Evolutionary conservation across 1,140 invertebrate genomes (phyloP), one percentile per base, ranked within the genome.

Genomic region (Oreohelix idahoensis): DNA sequence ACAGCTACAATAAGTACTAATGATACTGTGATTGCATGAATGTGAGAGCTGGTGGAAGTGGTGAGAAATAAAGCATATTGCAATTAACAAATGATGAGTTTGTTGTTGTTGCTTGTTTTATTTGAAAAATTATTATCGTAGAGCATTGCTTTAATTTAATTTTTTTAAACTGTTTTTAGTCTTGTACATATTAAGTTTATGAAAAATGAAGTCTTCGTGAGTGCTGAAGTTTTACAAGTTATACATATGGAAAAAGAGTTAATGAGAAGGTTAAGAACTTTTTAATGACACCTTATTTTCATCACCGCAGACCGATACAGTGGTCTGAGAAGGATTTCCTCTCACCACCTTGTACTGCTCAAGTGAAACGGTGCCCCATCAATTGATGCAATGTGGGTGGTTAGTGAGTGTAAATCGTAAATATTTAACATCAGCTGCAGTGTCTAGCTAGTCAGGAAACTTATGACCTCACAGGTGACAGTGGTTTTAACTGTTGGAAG

Each of bases 301-400:
- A 79, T 79, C 63, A 79, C 32, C 74, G 77, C 77, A 79, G 77
- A 79, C 77, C 35, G 58, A 38, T 39, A 63, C 63, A 69, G 77
- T 79, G 77, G 77, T 79, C 51, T 79, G 77, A 63, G 53, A 51
- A 79, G 77, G 35, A 79, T 77, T 77, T 69, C 77, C 77, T 79
- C 77, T 79, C 53, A 36, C 51, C 75, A 77, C 49, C 75, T 29
- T 77, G 75, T 77, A 77, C 75, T 58, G 51, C 75, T 77, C 49
- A 32, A 77, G 75, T 53, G 45, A 49, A 53, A 77, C 51, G 49
- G 49, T 77, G 75, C 51, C 63, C 8, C 53, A 79, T 39, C 77
- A 10, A 26, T 58, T 69, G 77, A 66, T 66, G 51, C 58, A 58
- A 69, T 79, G 77, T 79, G 77, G 77, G 77, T 76, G 42, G 74